Evolutionary conservation across 2,888 invertebrate genomes (phyloP).

Genomic region (Chymomyza procnemis): DNA sequence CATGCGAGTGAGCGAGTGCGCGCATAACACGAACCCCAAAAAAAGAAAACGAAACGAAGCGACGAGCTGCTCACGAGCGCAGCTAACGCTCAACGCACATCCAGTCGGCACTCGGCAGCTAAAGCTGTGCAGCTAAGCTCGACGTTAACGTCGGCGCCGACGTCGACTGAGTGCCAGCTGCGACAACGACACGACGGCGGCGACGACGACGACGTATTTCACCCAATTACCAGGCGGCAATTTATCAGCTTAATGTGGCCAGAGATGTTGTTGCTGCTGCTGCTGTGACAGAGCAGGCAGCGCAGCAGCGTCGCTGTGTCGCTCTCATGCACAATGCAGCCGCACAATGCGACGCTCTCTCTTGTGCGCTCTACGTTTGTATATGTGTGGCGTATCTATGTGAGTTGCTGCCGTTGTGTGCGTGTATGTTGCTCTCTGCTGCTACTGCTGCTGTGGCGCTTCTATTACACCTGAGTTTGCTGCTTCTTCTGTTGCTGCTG

Average conservation of each 20-base stretch:
- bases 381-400: slow-evolving; percentile 36
- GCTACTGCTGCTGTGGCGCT: slow-evolving; percentile 51
- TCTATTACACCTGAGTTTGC: slow-evolving; percentile 67
- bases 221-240: slow-evolving; percentile 69
- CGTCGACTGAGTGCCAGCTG: slow-evolving; percentile 7
- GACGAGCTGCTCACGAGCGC: slow-evolving; percentile 13
- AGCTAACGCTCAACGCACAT: slow-evolving; percentile 13
- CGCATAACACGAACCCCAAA: neutral
- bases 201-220: slow-evolving; percentile 17
- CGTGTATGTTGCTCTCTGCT: slow-evolving; percentile 22
- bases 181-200: neutral
- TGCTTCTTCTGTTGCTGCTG: slow-evolving; percentile 38
- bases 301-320: slow-evolving; percentile 19
- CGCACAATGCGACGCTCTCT: slow-evolving; percentile 13
- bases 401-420: slow-evolving; percentile 24
- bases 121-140: slow-evolving; percentile 16
- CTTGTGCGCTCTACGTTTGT: neutral
- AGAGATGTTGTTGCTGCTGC: slow-evolving; percentile 38
- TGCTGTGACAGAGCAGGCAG: slow-evolving; percentile 31
- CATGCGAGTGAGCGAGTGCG: slow-evolving; percentile 5
- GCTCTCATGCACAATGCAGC: slow-evolving; percentile 18
- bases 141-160: slow-evolving; percentile 6
- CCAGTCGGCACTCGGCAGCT: slow-evolving; percentile 30
- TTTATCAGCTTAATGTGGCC: slow-evolving; percentile 57
- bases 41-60: neutral